Evolutionary conservation across 2,113 vertebrate species (phyloP).

Genomic region (Phrynocephalus versicolor): DNA sequence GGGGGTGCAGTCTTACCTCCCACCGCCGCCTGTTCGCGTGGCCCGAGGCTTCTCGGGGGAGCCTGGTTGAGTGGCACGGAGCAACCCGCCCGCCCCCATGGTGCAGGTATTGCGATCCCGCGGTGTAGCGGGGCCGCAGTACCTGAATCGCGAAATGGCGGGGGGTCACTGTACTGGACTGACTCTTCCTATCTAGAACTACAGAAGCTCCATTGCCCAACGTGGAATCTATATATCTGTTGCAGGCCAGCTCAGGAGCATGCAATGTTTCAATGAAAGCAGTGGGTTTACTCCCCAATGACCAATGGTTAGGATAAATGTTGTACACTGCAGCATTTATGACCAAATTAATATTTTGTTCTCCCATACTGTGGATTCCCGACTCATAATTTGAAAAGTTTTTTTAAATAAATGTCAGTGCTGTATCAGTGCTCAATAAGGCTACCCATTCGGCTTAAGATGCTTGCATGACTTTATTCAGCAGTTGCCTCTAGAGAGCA

Average conservation of each 20-base stretch:
- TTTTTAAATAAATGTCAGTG: neutral
- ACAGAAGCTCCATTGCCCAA: too few relatives aligned
- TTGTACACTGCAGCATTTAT: neutral
- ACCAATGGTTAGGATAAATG: neutral
- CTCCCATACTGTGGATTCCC: neutral
- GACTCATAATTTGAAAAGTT: neutral
- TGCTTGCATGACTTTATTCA: neutral
- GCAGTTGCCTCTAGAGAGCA: neutral
- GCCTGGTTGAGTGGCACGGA: too few relatives aligned
- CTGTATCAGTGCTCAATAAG: neutral
- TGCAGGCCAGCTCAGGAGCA: neutral
- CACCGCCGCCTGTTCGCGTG: too few relatives aligned
- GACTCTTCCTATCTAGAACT: too few relatives aligned
- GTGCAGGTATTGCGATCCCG: too few relatives aligned
- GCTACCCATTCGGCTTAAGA: neutral
- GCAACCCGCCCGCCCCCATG: too few relatives aligned
- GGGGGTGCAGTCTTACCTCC: too few relatives aligned
- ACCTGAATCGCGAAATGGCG: too few relatives aligned
- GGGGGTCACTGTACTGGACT: too few relatives aligned
- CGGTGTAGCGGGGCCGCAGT: too few relatives aligned
- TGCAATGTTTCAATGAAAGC: neutral
- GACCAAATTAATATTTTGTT: neutral
- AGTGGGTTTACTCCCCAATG: neutral
- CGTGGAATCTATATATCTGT: too few relatives aligned
- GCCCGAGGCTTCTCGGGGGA: too few relatives aligned